Evolutionary conservation across 2,888 invertebrate genomes (phyloP).

Genomic region (Gryllus longicercus): DNA sequence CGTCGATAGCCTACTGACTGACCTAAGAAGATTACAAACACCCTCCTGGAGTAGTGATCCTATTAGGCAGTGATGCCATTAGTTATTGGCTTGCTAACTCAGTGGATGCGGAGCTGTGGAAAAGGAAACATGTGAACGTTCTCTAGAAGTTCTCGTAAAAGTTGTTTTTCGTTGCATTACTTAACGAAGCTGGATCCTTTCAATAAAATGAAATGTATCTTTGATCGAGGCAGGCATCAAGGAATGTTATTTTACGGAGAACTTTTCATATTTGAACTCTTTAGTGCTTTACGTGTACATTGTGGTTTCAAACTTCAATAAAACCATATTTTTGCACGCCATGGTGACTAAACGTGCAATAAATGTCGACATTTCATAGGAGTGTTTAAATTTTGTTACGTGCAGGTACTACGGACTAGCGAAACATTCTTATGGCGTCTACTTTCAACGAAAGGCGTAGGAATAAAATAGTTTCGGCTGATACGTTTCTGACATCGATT

Average conservation of each 20-base stretch:
- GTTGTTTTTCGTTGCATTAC: background rate
- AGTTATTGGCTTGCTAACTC: constrained; percentile 11
- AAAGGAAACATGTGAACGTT: background rate
- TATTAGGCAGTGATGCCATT: constrained; percentile 17
- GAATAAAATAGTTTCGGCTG: background rate
- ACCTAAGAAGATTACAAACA: constrained; percentile 17
- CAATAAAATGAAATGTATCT: background rate
- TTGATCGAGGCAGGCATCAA: background rate
- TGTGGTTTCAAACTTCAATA: too few relatives aligned
- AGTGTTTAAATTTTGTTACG: background rate
- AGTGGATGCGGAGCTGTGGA: background rate
- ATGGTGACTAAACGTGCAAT: too few relatives aligned
- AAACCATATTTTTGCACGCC: too few relatives aligned
- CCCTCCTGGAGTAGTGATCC: constrained; percentile 11
- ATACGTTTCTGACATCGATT: background rate
- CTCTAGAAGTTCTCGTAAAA: background rate
- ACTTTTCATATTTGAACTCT: too few relatives aligned
- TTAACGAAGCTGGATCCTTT: background rate
- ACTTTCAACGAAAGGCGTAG: background rate
- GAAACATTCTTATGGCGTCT: background rate
- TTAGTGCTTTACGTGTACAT: too few relatives aligned
- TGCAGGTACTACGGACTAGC: background rate
- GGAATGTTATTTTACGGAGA: too few relatives aligned
- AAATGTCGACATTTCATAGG: background rate
- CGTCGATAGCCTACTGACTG: constrained; percentile 11